Base-by-base conservation (phyloP, 53 echinoderm and acorn worm species). In the Actinopyga echinites region DNA sequence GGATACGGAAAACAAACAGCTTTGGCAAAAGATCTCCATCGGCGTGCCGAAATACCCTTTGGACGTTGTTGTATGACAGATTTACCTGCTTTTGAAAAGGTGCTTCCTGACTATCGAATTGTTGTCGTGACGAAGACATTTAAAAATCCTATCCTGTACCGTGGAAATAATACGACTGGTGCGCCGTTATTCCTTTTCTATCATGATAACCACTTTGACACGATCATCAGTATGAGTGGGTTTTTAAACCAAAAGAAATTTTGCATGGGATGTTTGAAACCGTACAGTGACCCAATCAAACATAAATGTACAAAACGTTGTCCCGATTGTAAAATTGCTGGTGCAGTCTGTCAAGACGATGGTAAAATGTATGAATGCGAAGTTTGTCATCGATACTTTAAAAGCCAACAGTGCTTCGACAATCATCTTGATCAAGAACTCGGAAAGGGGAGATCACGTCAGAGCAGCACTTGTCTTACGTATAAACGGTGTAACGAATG, bases 261-360 rank as follows among this genome's bases (percentile, higher is more conserved):
- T 74, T 90, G 90, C 66, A 54, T 79, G 5, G n/a, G 30, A 7
- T 90, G 90, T 42, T 22, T 79, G 20, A 79, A 86, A 55, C 59
- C 80, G 2, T 82, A 67, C 40, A 67, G 68, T 30, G 30, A 67
- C 44, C 49, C 31, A 15, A 15, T 1, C 30, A 66, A 87, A 9
- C 69, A 87, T 58, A 69, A 57, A 32, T 87, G 87, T 45, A 15
- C 22, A 32, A 54, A 82, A 53, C 25, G 64, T 7, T 87, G 87
- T 37, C 43, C 44, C 20, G 65, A 78, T 9, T 86, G 86, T 49
- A 29, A 31, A 28, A 30, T 23, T 12, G 30, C 13, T 0, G 44
- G 40, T 28, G 30, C 9, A 5, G 30, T 2, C 2, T 24, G 26
- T 7, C 37, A 37, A 5, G 37, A 37, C 37, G 7, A 37, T 37